A percentile compares a stretch with the other conserved stretches of the same genome.
These are phyloP conservation scores for Tyrannus savana DNA, from an alignment of 2,113 vertebrate species.

Conservation along the genomic window DNA sequence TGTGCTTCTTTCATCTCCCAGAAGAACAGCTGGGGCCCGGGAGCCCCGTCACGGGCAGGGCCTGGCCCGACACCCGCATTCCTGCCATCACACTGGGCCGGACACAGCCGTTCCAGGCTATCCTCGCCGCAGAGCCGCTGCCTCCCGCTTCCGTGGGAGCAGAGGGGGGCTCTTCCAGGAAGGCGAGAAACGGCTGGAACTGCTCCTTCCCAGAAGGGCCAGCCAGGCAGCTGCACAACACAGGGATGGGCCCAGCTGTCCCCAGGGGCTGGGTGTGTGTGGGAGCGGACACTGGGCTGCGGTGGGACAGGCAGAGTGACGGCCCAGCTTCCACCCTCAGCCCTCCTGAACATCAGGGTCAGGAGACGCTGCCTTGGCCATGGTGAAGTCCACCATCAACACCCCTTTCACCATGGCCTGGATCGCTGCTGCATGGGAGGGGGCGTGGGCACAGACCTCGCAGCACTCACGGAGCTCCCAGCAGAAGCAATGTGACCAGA, in stretches of 20 bases:
- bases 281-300: not conserved
- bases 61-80: not conserved
- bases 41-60: not conserved
- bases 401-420: fast-evolving
- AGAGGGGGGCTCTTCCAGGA: not conserved
- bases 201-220: not conserved
- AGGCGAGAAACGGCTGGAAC: not conserved
- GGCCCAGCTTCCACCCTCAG: not conserved
- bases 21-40: not conserved
- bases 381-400: fast-evolving
- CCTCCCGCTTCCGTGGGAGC: not conserved
- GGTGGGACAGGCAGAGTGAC: not conserved
- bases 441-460: not conserved
- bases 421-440: not conserved
- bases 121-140: not conserved
- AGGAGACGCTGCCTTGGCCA: fast-evolving
- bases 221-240: not conserved
- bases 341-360: fast-evolving
- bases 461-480: fast-evolving
- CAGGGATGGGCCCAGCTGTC: not conserved
- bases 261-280: not conserved
- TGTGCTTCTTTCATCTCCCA: not conserved
- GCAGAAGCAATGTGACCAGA: not conserved
- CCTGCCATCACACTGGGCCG: not conserved
- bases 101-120: not conserved